These are phyloP conservation scores for Ranitomeya variabilis DNA, from an alignment of 2,113 vertebrate genomes.

Conservation along the genomic window DNA sequence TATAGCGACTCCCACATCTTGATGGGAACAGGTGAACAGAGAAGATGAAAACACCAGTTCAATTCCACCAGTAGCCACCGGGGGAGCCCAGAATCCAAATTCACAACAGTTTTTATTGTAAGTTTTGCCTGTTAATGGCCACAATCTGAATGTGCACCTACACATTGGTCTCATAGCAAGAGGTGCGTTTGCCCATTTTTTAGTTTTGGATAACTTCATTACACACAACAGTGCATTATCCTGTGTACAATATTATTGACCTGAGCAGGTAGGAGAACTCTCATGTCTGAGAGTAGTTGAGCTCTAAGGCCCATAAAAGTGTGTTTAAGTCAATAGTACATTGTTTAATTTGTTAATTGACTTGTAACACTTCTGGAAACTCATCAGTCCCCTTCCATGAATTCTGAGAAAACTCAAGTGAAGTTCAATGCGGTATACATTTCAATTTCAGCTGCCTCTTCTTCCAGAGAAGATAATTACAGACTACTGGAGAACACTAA, in stretches of 20 bases:
- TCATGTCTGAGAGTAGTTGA: neutral
- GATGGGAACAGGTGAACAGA: no score
- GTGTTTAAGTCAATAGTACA: neutral
- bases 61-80: no score
- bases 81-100: no score
- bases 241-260: neutral
- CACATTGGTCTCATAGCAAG: no score
- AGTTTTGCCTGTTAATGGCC: no score
- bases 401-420: neutral
- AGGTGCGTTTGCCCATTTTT: no score
- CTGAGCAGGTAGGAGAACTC: neutral
- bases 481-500: neutral
- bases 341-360: conserved; percentile 10
- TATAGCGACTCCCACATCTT: no score
- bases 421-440: neutral
- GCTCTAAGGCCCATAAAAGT: neutral
- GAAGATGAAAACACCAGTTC: no score
- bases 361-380: conserved; percentile 10
- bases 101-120: no score
- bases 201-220: neutral
- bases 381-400: conserved; percentile 6
- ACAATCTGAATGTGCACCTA: no score
- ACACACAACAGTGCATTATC: neutral
- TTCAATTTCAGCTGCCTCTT: neutral
- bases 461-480: conserved; percentile 27